phyloP scores from a whole-genome alignment of 2,113 vertebrate species.

The Terrapene triunguis region DNA sequence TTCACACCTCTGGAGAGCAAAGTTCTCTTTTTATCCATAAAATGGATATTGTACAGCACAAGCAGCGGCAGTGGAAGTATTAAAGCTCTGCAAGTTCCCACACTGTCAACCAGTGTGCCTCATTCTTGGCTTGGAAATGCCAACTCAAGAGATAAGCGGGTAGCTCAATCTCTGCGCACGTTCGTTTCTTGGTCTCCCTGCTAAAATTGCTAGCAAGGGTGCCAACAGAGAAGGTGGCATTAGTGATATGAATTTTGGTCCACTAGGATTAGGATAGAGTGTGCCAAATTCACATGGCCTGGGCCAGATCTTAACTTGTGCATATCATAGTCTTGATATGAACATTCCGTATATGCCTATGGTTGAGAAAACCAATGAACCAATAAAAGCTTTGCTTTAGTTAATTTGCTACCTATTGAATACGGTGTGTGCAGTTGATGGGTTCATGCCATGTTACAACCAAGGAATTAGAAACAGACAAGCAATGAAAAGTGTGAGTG shows the following conservation, averaged over 20 bases:
- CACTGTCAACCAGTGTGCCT: neutral
- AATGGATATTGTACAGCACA: slow-evolving; percentile 71
- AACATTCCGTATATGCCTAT: neutral
- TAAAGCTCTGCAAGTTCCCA: slow-evolving; percentile 47
- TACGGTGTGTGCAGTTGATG: neutral
- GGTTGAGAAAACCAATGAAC: neutral
- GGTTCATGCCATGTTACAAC: neutral
- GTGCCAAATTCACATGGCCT: neutral
- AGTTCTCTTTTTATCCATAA: slow-evolving; percentile 59
- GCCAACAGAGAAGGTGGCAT: neutral
- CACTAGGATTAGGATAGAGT: neutral
- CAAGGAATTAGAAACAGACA: neutral
- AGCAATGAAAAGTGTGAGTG: too few relatives aligned
- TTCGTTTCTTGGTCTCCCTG: neutral
- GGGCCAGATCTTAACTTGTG: neutral
- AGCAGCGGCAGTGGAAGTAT: slow-evolving; percentile 48
- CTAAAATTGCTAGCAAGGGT: neutral
- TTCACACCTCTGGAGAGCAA: slow-evolving; percentile 53
- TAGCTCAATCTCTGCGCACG: neutral
- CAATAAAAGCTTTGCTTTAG: neutral
- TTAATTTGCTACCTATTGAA: neutral
- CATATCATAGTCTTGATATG: neutral
- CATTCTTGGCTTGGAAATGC: neutral
- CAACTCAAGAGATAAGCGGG: neutral
- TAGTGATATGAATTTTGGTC: slow-evolving; percentile 12